Base-by-base conservation (phyloP, 2,113 vertebrate species). In the Austrofundulus limnaeus region DNA sequence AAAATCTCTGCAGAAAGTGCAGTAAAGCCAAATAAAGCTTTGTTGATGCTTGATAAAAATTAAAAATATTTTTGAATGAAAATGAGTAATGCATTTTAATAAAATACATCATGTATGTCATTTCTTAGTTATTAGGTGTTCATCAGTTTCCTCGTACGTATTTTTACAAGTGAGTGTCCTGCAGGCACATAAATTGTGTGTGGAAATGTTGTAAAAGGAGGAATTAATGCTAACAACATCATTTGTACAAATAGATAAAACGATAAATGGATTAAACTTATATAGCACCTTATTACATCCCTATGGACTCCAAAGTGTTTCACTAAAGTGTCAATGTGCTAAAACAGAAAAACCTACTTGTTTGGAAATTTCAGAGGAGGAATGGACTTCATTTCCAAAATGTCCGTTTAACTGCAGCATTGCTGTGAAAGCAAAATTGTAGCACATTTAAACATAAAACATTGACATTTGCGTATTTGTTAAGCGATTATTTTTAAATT, bases 381-480 rank as follows among this genome's bases (percentile, higher is more conserved):
- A 84, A 82, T 93, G 94, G 91, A 93, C 92, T 87, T 95, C 94
- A 85, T 92, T 92, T 91, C 91, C 94, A 92, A 88, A 91, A 90
- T 92, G 91, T 90, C 94, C 93, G 77, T 94, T 94, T 86, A 93
- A 92, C 90, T 94, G 94, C 87, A 95, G 92, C 75, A 92, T 90
- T 88, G 92, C 95, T 95, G 93, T 85, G 90, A 92, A 94, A 91
- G 91, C 63, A 90, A 92, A 90, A 82, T 47, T 5, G 25, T 21
- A 43, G 31, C 63, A 34, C 5, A 42, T 58, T 58, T 45, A 37
- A 42, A 31, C 8, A 55, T 24, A 24, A 16, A 34, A n/a, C 1
- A 31, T 3, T 48, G 46, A 14, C 13, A 23, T 6, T 48, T 12
- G 2, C n/a, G 23, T 23, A 11, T 7, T 48, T 21, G 3, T 1